Evolutionary conservation across 2,797 vertebrate genomes (phyloP).

Genomic region (Odontamblyopus rebecca): DNA sequence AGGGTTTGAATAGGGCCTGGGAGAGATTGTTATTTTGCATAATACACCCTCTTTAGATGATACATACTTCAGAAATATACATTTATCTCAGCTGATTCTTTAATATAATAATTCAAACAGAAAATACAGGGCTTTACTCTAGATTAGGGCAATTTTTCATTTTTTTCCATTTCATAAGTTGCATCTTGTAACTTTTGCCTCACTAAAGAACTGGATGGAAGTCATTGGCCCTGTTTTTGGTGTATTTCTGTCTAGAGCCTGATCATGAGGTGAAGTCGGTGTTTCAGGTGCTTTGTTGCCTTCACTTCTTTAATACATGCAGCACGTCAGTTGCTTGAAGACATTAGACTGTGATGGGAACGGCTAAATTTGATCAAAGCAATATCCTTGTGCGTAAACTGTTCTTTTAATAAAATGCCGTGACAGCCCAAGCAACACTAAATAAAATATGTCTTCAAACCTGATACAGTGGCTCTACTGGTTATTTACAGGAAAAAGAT

Average conservation of each 20-base stretch:
- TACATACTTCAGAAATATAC: neutral
- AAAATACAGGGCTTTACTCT: too few relatives aligned
- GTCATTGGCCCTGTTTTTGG: neutral
- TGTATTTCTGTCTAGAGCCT: neutral
- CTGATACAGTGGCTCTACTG: constrained; percentile 34
- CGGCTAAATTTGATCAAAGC: constrained; percentile 47
- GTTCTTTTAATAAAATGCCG: constrained; percentile 43
- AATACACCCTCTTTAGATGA: neutral
- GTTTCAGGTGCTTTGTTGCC: neutral
- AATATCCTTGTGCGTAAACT: constrained; percentile 42
- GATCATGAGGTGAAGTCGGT: neutral
- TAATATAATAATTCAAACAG: too few relatives aligned
- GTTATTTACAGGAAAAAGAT: constrained; percentile 29
- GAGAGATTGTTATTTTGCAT: too few relatives aligned
- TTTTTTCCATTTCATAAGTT: neutral
- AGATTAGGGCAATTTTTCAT: too few relatives aligned
- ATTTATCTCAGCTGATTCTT: neutral
- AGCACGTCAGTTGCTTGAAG: constrained; percentile 17
- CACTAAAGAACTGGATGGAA: neutral
- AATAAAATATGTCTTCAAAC: constrained; percentile 60
- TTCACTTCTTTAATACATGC: neutral
- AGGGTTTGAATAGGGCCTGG: too few relatives aligned
- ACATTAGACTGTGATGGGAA: constrained; percentile 26
- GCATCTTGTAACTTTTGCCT: neutral
- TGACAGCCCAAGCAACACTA: constrained; percentile 38